Percentiles rank a stretch among this genome's conserved stretches.
Conservation (phyloP, 1,140 invertebrate genomes). For the Ephestia elutella region DNA sequence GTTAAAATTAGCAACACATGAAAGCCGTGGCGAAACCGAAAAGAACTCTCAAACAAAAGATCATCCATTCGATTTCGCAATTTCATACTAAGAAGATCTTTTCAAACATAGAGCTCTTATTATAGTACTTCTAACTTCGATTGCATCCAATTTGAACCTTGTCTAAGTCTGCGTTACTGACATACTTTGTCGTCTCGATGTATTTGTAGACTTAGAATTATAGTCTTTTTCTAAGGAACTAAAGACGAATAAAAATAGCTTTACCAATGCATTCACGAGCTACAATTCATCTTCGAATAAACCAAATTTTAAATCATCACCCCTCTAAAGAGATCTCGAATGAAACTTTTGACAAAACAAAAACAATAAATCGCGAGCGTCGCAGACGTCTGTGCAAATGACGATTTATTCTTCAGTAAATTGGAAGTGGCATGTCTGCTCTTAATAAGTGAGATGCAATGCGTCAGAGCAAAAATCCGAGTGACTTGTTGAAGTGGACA, state of each 20-base stretch:
- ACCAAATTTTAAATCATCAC: background rate
- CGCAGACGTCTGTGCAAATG: constrained; percentile 19
- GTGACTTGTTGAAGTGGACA: constrained; percentile 19
- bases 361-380: constrained; percentile 32
- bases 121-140: background rate
- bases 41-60: constrained; percentile 16
- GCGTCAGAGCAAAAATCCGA: constrained; percentile 25
- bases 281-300: constrained; percentile 21
- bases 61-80: background rate
- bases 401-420: constrained; percentile 41
- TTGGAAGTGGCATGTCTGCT: constrained; percentile 37
- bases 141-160: background rate
- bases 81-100: background rate
- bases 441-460: constrained; percentile 18
- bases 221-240: constrained; percentile 39
- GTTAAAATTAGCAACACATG: constrained; percentile 41
- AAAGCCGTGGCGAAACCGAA: constrained; percentile 25
- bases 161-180: constrained; percentile 41
- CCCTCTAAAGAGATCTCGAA: constrained; percentile 12
- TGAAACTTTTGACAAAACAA: constrained; percentile 24
- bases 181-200: constrained; percentile 53
- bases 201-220: constrained; percentile 43
- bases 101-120: background rate
- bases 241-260: constrained; percentile 35
- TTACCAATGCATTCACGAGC: constrained; percentile 15